A percentile compares a stretch with the other conserved stretches of the same genome.
Evolutionary conservation across 37 sponge, comb jelly and placozoan species (phyloP).

Genomic region (Chondrosia reniformis): DNA sequence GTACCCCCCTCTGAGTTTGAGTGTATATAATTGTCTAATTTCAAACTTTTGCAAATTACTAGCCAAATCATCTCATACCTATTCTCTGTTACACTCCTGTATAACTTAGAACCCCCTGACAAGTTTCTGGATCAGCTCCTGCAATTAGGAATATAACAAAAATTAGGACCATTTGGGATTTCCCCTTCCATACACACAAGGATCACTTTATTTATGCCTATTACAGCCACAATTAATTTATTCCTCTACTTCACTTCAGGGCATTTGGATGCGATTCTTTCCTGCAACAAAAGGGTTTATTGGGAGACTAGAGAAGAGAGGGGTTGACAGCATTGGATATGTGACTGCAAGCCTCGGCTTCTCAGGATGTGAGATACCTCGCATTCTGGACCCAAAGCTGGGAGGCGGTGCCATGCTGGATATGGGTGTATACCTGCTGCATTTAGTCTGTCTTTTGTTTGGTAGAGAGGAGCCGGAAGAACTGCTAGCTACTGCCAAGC

Average conservation of each 20-base stretch:
- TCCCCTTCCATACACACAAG: too few relatives aligned
- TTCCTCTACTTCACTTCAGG: background rate
- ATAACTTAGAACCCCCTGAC: too few relatives aligned
- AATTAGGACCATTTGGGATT: too few relatives aligned
- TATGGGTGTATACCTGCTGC: background rate
- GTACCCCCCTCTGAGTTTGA: too few relatives aligned
- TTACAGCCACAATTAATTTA: too few relatives aligned
- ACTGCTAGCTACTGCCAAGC: background rate
- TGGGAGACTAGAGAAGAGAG: background rate
- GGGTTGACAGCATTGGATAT: background rate
- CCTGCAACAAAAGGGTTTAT: background rate
- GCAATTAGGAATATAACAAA: too few relatives aligned
- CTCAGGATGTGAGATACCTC: background rate
- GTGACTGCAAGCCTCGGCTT: background rate
- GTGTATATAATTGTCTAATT: too few relatives aligned
- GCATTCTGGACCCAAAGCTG: background rate
- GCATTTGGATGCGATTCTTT: constrained; percentile 15
- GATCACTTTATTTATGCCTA: too few relatives aligned
- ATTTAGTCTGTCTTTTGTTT: background rate
- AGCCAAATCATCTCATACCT: too few relatives aligned
- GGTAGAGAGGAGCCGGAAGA: background rate
- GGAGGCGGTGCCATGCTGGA: constrained; percentile 7
- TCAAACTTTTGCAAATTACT: too few relatives aligned
- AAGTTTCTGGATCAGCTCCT: too few relatives aligned
- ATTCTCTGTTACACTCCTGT: too few relatives aligned